Percentiles rank a stretch among this genome's conserved stretches.
Evolutionary conservation across 2,797 vertebrate species (phyloP).

Genomic region (Sebastes matsubarae): DNA sequence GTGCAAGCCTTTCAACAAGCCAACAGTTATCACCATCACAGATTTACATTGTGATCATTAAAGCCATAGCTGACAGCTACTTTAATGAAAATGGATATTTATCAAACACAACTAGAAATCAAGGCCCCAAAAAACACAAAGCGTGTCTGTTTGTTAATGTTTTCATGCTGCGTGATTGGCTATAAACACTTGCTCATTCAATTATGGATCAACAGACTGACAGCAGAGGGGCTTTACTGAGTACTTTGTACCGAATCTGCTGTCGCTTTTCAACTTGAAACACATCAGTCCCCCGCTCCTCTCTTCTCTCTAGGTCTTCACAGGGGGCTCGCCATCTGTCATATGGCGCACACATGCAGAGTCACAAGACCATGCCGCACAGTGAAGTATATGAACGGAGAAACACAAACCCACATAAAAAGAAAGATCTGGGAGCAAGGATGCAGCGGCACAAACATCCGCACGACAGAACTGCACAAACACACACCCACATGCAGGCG

Average conservation of each 20-base stretch:
- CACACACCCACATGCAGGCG: neutral
- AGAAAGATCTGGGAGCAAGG: slow-evolving; percentile 7
- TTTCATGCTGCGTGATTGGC: slow-evolving; percentile 63
- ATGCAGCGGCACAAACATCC: slow-evolving; percentile 5
- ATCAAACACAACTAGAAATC: slow-evolving; percentile 41
- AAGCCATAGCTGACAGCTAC: slow-evolving; percentile 45
- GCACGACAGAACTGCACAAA: slow-evolving; percentile 2
- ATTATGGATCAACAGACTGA: slow-evolving; percentile 68
- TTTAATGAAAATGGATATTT: slow-evolving; percentile 55
- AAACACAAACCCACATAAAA: slow-evolving; percentile 6
- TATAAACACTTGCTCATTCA: slow-evolving; percentile 71
- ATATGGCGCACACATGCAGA: slow-evolving; percentile 14
- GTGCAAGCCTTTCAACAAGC: slow-evolving; percentile 15
- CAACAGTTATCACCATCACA: slow-evolving; percentile 19
- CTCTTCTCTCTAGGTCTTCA: slow-evolving; percentile 52
- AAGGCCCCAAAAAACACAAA: slow-evolving; percentile 47
- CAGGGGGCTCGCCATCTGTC: slow-evolving; percentile 70
- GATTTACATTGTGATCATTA: slow-evolving; percentile 41
- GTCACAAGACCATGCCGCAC: slow-evolving; percentile 15
- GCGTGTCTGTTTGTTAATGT: slow-evolving; percentile 54
- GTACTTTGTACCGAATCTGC: slow-evolving; percentile 57
- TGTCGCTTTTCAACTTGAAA: slow-evolving; percentile 69
- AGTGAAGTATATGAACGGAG: slow-evolving; percentile 14
- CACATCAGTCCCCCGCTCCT: slow-evolving; percentile 56
- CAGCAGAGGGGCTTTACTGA: slow-evolving; percentile 54